phyloP scores from a whole-genome alignment of 1,140 invertebrate genomes.

The Teleopsis dalmanni region DNA sequence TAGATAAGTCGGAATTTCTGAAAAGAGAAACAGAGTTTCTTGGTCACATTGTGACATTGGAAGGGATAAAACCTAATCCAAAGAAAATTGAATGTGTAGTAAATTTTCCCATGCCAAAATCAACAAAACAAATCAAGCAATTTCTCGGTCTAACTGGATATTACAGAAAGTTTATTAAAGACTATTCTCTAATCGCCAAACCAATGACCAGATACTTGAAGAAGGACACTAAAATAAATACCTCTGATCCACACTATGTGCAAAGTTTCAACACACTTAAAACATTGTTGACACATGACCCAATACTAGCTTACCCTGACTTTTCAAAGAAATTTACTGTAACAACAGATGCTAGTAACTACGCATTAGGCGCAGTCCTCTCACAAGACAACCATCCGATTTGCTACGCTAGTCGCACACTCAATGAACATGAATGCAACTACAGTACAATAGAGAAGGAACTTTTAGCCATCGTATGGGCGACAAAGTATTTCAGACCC shows the following conservation, averaged over 20 bases:
- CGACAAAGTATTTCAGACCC: conserved; percentile 43
- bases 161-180: conserved; percentile 15
- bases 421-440: conserved; percentile 19
- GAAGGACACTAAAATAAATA: conserved; percentile 2
- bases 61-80: conserved; percentile 19
- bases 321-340: conserved; percentile 17
- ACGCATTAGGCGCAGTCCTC: conserved; percentile 18
- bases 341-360: conserved; percentile 18
- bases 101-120: conserved; percentile 22
- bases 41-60: conserved; percentile 23
- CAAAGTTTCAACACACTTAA: no score
- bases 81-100: conserved; percentile 22
- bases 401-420: conserved; percentile 14
- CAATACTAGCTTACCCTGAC: conserved; percentile 17
- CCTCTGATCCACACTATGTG: no score
- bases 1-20: conserved; percentile 30
- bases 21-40: conserved; percentile 28
- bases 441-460: conserved; percentile 22
- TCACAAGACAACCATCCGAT: conserved; percentile 14
- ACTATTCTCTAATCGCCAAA: conserved; percentile 8
- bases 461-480: conserved; percentile 34
- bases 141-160: conserved; percentile 21
- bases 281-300: conserved; percentile 5
- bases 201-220: conserved; percentile 9
- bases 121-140: conserved; percentile 28